Conservation (phyloP, 2,888 invertebrate genomes). For the Melinaea menophilus region DNA sequence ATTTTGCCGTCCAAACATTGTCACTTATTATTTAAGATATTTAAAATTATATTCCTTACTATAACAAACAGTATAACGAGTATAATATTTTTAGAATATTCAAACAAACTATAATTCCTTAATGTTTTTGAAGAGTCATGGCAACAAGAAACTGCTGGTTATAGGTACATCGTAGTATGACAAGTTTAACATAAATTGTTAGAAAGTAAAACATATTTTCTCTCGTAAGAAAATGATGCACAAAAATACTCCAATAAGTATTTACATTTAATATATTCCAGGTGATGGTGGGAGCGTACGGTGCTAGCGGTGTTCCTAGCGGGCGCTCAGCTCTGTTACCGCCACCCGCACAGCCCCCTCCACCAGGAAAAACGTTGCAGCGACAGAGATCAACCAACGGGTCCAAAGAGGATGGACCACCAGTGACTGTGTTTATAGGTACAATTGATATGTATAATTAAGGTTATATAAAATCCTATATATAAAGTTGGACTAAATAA, state of each 20-base stretch:
- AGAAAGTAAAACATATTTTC: neutral
- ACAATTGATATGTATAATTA: slow-evolving; percentile 20
- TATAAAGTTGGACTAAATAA: no score
- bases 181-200: no score
- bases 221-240: neutral
- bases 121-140: no score
- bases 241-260: neutral
- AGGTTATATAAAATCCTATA: neutral
- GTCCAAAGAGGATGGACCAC: slow-evolving; percentile 83
- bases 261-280: slow-evolving; percentile 30
- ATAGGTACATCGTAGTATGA: no score
- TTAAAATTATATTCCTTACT: neutral
- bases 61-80: neutral
- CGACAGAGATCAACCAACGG: slow-evolving; percentile 62
- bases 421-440: slow-evolving; percentile 98
- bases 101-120: no score
- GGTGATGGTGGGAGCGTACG: slow-evolving; percentile 71
- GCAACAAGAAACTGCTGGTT: no score
- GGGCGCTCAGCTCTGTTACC: slow-evolving; percentile 46
- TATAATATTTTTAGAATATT: no score
- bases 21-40: slow-evolving; percentile 4
- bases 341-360: slow-evolving; percentile 55
- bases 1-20: slow-evolving; percentile 1
- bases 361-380: slow-evolving; percentile 51
- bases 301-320: slow-evolving; percentile 39